Base-by-base conservation (phyloP, 2,113 vertebrate genomes). In the Natator depressus region DNA sequence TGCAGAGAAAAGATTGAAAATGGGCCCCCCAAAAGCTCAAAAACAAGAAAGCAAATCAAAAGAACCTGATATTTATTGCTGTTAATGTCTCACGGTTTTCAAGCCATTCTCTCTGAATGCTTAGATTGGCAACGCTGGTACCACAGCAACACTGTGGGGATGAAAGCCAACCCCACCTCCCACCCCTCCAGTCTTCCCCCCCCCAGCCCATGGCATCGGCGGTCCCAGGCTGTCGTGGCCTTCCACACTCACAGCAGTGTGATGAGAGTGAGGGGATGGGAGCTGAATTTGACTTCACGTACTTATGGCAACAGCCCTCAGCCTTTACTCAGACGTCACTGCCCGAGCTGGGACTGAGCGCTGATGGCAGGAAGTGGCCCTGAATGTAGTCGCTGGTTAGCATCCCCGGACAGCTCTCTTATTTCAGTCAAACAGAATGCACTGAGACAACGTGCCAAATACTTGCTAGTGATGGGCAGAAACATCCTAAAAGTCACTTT, bases 361-460 rank as follows among this genome's bases (percentile, higher is more conserved):
- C 5, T 9, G 35, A 46, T 20, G 4, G 20, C 38, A 12, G 65
- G 19, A 24, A 10, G 24, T 12, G 12, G 16, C 51, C 53, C 29
- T 57, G 20, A 31, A 29, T 27, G 59, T 49, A 42, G 35, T 25
- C n/a, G 54, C 35, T 81, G 42, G 38, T 91, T 92, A 89, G 87
- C 53, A 80, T 57, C 38, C 84, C 79, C 80, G 82, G 92, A 89
- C 17, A 82, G 14, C 0, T 0, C 25, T 50, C 72, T 82, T 50
- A 62, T 46, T 89, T 49, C 78, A 76, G 47, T 42, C 35, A 4
- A 86, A 84, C 22, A 19, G 22, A 10, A 19, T 0, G 0, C 0
- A 1, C 53, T 76, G 85, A 83, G 62, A 55, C 88, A 75, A 72
- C 35, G 54, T 35, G 78, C 12, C 2, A 22, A 91, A 54, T 17